A percentile compares a stretch with the other conserved stretches of the same genome.
Conservation (phyloP, 2,113 vertebrate species). For the Bolborhynchus lineola region DNA sequence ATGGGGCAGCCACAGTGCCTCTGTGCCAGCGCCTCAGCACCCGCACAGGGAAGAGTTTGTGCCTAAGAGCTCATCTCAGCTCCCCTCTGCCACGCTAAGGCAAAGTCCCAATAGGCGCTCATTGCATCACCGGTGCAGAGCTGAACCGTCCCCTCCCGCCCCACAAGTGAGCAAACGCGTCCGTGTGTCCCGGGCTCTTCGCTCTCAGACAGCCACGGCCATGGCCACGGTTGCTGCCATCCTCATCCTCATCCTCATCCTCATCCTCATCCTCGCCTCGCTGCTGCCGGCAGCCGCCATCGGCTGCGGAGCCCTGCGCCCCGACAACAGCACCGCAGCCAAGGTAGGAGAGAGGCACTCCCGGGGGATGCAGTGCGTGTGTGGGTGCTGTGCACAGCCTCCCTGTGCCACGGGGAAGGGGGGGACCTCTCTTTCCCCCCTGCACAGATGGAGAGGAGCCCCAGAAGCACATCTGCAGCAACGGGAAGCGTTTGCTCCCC, state of each 20-base stretch:
- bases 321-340: fast-evolving
- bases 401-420: not conserved
- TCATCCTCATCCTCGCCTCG: not conserved
- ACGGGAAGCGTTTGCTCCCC: fast-evolving
- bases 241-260: not conserved
- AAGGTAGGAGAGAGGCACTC: not conserved
- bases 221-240: fast-evolving
- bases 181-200: fast-evolving
- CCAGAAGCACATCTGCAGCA: not conserved
- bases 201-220: not conserved
- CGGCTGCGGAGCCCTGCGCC: not conserved
- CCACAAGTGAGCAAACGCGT: fast-evolving
- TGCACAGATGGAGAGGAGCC: fast-evolving
- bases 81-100: not conserved
- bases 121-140: fast-evolving
- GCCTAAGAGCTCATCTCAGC: not conserved
- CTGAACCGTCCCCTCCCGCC: not conserved
- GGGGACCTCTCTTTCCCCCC: fast-evolving
- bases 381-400: not conserved
- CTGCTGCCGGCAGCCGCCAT: fast-evolving
- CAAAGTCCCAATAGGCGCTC: not conserved
- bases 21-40: not conserved
- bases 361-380: fast-evolving
- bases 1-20: not conserved
- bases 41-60: not conserved